Evolutionary conservation across 2,113 vertebrate genomes (phyloP).

Genomic region (Podiceps cristatus): DNA sequence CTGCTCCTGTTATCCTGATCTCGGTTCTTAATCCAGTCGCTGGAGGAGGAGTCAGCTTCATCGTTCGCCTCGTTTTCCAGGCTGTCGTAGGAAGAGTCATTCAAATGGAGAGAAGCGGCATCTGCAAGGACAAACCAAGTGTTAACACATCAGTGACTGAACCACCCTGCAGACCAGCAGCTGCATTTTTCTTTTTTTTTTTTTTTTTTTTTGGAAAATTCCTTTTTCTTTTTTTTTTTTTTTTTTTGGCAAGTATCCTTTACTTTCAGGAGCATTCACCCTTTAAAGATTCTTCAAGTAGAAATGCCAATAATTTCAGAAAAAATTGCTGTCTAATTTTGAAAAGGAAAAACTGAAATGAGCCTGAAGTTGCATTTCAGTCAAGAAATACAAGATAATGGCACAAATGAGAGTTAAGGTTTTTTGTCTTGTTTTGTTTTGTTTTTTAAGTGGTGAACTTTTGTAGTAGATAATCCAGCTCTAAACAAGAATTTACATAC

Average conservation of each 20-base stretch:
- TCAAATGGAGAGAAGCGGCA: constrained; percentile 87
- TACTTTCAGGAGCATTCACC: neutral
- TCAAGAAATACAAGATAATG: neutral
- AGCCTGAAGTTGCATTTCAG: neutral
- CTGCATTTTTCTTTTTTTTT: neutral
- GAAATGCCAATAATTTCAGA: neutral
- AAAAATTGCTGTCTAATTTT: neutral
- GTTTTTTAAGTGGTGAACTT: neutral
- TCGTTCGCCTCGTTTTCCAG: constrained; percentile 92
- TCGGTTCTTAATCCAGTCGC: constrained; percentile 72
- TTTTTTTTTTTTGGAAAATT: too few relatives aligned
- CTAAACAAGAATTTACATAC: neutral
- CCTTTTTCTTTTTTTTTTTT: too few relatives aligned
- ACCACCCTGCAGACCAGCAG: neutral
- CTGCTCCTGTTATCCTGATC: constrained; percentile 88
- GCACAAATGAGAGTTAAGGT: neutral
- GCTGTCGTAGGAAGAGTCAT: constrained; percentile 93
- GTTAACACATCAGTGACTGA: neutral
- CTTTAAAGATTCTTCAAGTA: neutral
- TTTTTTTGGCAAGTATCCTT: neutral
- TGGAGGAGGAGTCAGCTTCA: constrained; percentile 84
- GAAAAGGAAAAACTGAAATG: neutral
- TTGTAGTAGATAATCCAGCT: neutral
- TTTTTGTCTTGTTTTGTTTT: neutral
- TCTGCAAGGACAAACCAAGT: constrained; percentile 74